phyloP scores from a whole-genome alignment of 2,113 vertebrate genomes.

The Todiramphus chloris region DNA sequence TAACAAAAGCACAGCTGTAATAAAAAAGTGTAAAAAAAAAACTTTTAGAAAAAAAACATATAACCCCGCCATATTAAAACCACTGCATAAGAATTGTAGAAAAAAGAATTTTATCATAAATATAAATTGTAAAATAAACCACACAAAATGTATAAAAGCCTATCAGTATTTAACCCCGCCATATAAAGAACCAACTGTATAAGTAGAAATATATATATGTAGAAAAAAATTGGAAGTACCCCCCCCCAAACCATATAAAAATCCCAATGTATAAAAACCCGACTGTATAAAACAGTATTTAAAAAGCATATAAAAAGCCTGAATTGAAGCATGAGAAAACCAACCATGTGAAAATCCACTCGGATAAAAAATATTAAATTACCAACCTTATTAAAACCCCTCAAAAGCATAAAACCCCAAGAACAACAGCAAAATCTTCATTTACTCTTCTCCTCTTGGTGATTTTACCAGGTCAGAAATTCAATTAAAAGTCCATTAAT shows the following conservation, averaged over 20 bases:
- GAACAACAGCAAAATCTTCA: background rate
- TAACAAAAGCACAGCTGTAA: background rate
- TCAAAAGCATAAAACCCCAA: background rate
- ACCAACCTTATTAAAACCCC: background rate
- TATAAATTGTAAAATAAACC: background rate
- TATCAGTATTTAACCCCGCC: background rate
- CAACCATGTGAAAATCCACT: background rate
- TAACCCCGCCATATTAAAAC: background rate
- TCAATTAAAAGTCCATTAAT: background rate
- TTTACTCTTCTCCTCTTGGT: background rate
- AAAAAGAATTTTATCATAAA: background rate
- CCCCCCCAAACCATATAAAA: background rate
- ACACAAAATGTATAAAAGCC: background rate
- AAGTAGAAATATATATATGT: background rate
- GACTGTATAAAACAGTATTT: background rate
- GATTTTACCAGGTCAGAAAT: background rate
- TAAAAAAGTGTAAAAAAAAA: background rate
- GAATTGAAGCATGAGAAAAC: background rate
- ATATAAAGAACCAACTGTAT: background rate
- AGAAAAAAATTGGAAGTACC: background rate
- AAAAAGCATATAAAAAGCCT: background rate
- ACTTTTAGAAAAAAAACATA: background rate
- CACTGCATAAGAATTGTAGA: background rate
- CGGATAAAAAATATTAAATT: background rate
- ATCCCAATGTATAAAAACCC: rapidly evolving